Evolutionary conservation across 2,888 invertebrate species (phyloP), one percentile per base, ranked within the genome.

Genomic region (Leptarthrus brevirostris): DNA sequence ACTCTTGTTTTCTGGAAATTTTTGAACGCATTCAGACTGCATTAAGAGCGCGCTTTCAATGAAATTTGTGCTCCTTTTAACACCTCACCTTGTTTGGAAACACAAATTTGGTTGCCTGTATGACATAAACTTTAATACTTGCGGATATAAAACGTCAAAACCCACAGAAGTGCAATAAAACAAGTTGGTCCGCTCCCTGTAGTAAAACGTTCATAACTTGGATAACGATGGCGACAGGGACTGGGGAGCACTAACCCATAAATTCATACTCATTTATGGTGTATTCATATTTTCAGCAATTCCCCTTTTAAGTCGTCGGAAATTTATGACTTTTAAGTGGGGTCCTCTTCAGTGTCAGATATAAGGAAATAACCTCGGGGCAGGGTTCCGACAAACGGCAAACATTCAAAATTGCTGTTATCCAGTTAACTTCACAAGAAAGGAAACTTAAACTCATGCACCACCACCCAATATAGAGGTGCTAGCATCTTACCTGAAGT

Each of bases 281-380:
- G 69, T 26, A 69, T 69, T 69, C 52, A 69, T 52, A 69, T 69
- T 69, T 69, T 30, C 64, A 64, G 52, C 49, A 49, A 52, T 52
- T 30, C 52, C 34, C 26, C 18, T 52, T 69, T 52, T 20, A 52
- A 52, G 30, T 22, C 18, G 16, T 16, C 52, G n/a, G 26, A 34
- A 30, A 69, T 69, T 69, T 69, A 69, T 34, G 52, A 52, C 30
- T 16, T n/a, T 30, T 8, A 24, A 49, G 24, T 34, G 34, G 30
- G 4, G 30, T 22, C 47, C 16, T 49, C 61, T 66, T 26, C 58
- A 18, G 36, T 24, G 58, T 66, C n/a, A n/a, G 5, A 30, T 12
- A 34, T 8, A 49, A 69, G 69, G 52, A 49, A 49, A 69, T 34
- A 18, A 5, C 52, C 69, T 40, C 52, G 16, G 26, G 69, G 52